These are phyloP conservation scores for Spea bombifrons DNA, from an alignment of 2,113 vertebrate genomes.

Conservation along the genomic window DNA sequence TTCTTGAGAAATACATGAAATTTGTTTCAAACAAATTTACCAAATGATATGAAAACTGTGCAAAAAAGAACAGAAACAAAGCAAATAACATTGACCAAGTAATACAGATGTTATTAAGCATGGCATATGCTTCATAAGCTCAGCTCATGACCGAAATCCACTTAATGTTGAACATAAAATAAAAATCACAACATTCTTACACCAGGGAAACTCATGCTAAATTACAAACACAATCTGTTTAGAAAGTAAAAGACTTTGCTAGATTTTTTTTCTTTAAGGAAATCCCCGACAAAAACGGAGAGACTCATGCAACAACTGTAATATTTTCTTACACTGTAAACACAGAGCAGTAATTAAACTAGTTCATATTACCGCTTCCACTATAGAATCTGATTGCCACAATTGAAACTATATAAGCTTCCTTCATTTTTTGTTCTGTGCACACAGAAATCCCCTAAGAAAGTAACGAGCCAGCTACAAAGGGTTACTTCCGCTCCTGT, in stretches of 20 bases:
- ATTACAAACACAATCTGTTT: conserved; percentile 74
- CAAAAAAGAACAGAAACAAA: conserved; percentile 57
- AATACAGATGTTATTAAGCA: conserved; percentile 55
- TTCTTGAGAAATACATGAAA: conserved; percentile 63
- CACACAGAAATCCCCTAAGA: conserved; percentile 67
- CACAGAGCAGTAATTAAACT: conserved; percentile 70
- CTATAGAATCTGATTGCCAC: conserved; percentile 65
- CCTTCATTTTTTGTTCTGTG: conserved; percentile 75
- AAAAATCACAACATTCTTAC: conserved; percentile 73
- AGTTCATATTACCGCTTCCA: conserved; percentile 65
- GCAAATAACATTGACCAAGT: conserved; percentile 44
- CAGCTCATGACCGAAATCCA: conserved; percentile 65
- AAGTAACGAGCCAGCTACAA: conserved; percentile 58
- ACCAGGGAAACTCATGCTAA: conserved; percentile 81
- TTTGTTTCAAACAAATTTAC: conserved; percentile 66
- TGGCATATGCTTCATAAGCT: conserved; percentile 65
- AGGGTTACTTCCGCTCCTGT: conserved; percentile 28
- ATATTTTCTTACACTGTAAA: conserved; percentile 75
- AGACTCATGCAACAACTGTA: conserved; percentile 77
- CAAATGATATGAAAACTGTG: conserved; percentile 56
- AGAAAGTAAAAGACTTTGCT: conserved; percentile 70
- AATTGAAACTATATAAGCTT: conserved; percentile 67
- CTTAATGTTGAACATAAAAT: conserved; percentile 71
- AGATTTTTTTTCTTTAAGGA: conserved; percentile 69
- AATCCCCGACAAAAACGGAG: conserved; percentile 87